Evolutionary conservation across 2,888 invertebrate genomes (phyloP), one percentile per base, ranked within the genome.

Genomic region (Platycnemis pennipes): DNA sequence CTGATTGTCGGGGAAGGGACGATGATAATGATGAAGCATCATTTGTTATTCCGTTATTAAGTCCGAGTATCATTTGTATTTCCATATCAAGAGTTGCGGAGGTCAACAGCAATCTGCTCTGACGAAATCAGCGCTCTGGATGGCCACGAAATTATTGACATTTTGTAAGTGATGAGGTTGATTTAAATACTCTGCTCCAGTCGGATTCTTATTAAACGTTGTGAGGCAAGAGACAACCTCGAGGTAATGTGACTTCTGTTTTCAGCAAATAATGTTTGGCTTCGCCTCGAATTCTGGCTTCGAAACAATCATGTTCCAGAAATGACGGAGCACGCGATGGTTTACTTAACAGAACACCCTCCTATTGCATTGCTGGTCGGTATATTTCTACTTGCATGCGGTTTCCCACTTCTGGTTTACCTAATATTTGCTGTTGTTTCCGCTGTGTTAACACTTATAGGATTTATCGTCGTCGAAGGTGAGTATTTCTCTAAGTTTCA

Each of bases 341-440:
- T 91, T 37, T 91, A 91, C 69, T n/a, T 91, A n/a, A 91, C 63
- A 26, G 91, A 91, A 91, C 91, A 91, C n/a, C 91, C 91, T 63
- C 91, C 91, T 26, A 44, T 91, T 2, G 91, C 91, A 44, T 45
- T 91, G 44, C 45, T 44, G 91, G 91, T 91, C 37, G 91, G 91
- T 11, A 44, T 91, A 8, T 91, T 63, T 44, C 91, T 91, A n/a
- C 63, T 91, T 26, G 69, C 69, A 11, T 91, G 56, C 44, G 91
- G 56, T 22, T 91, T 91, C n/a, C 91, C 91, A 16, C 56, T 91
- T 42, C n/a, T 91, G 44, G n/a, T 91, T n/a, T 91, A 63, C 22
- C 63, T 91, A 31, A 63, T 91, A 63, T 91, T 91, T 63, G 91
- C 91, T 42, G 69, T 91, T 11, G 91, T 91, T 22, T 91, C 91